Evolutionary conservation across 1,140 invertebrate genomes (phyloP).

Genomic region (Lordiphosa stackelbergi): DNA sequence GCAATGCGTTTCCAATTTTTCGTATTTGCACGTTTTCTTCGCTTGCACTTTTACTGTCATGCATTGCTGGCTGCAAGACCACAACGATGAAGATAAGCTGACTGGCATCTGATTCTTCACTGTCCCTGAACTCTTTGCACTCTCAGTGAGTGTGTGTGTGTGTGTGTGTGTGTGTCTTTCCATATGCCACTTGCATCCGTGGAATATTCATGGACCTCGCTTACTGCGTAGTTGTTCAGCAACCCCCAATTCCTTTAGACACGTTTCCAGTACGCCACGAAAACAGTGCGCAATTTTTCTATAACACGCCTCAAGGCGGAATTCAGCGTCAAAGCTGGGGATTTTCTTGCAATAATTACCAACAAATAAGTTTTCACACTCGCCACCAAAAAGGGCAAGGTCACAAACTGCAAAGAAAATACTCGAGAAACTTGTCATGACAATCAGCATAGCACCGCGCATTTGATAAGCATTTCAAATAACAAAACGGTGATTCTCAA

Average conservation of each 20-base stretch:
- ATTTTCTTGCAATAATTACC: conserved; percentile 1
- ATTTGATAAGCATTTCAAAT: conserved; percentile 44
- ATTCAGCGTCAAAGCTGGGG: not conserved
- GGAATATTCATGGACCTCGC: conserved; percentile 31
- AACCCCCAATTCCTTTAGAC: conserved; percentile 49
- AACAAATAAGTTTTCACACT: conserved; percentile 10
- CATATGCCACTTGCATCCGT: conserved; percentile 28
- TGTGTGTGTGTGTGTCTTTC: conserved; percentile 8
- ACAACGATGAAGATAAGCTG: conserved; percentile 5
- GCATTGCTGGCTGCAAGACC: conserved; percentile 21
- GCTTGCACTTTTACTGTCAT: conserved; percentile 37
- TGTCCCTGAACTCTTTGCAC: conserved; percentile 58
- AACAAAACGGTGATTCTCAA: conserved; percentile 38
- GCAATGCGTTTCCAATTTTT: conserved; percentile 31
- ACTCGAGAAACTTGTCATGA: conserved; percentile 1
- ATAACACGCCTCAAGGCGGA: not conserved
- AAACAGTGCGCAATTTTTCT: conserved; percentile 63
- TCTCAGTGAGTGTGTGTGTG: conserved; percentile 19
- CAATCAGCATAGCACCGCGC: conserved; percentile 1
- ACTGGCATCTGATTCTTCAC: conserved; percentile 23
- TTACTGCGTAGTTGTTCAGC: conserved; percentile 63
- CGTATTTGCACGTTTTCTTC: conserved; percentile 24
- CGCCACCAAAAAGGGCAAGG: not conserved
- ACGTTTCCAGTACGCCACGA: conserved; percentile 58
- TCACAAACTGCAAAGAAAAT: conserved; percentile 5